Evolutionary conservation across 2,888 invertebrate genomes (phyloP), one percentile per base, ranked within the genome.

Genomic region (Aethes cnicana): DNA sequence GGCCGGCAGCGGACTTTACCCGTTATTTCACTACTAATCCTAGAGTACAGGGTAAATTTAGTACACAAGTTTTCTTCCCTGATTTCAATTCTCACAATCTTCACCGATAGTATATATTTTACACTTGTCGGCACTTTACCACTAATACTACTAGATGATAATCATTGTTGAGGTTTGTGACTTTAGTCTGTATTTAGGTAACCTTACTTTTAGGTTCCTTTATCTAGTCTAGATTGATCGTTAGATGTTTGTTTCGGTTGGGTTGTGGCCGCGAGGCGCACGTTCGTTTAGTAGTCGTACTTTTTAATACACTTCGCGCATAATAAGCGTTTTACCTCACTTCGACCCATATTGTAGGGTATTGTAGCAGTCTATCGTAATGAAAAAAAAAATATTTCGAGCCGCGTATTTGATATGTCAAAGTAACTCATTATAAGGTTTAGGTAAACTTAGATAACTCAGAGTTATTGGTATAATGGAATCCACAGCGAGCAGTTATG

Each of bases 391-490:
- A 79, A 85, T 72, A 86, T 84, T 87, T 88, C 87, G 89, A 89
- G 89, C 89, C 89, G 89, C 89, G 89, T 89, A 82, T 81, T 85
- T 82, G 77, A 89, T 89, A 89, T 89, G 89, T 89, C 87, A 89
- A 88, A 86, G 88, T 88, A 88, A 87, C 65, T 81, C 86, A 86
- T 86, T 74, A 87, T 86, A 84, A 86, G 83, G 80, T 77, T 80
- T 84, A 88, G 85, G 76, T 87, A 83, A 76, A 84, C 73, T 80
- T 84, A 88, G 87, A 77, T 85, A 84, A 84, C 74, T 77, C 81
- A 77, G 73, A 81, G 75, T 82, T 78, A 83, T 75, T 81, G 69
- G 76, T 81, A 81, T 73, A 80, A 72, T 73, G 74, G 66, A 80
- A 74, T 74, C 75, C 78, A 84, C 84, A 81, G 82, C 81, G 83